Conservation (phyloP, 2,888 invertebrate genomes). For the Erebia aethiops region DNA sequence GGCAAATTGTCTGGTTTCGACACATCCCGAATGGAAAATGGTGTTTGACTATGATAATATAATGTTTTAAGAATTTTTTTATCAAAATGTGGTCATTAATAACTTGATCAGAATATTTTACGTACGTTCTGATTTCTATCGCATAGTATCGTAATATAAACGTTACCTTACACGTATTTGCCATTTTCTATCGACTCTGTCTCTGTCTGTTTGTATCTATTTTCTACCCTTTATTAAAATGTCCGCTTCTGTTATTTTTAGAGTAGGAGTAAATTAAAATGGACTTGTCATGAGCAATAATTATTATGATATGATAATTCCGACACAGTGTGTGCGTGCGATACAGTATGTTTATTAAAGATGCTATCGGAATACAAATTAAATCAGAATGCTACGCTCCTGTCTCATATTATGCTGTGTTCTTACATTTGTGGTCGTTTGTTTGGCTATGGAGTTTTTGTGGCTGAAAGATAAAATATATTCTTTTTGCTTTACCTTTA, state of each 20-base stretch:
- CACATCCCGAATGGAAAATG: too few species aligned
- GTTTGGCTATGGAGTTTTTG: background rate
- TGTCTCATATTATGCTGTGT: constrained; percentile 4
- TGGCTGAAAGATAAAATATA: background rate
- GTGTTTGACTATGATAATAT: too few species aligned
- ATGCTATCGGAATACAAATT: too few species aligned
- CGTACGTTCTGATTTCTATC: background rate
- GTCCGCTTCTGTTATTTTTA: background rate
- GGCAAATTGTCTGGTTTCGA: too few species aligned
- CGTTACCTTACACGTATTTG: background rate
- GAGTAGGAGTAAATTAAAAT: background rate
- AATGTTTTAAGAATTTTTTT: too few species aligned
- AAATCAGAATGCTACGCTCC: background rate
- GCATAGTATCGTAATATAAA: constrained; percentile 9
- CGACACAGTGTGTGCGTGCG: background rate
- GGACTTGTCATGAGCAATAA: too few species aligned
- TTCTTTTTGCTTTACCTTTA: background rate
- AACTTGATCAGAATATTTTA: too few species aligned
- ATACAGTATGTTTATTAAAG: too few species aligned
- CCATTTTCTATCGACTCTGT: background rate
- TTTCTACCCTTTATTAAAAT: constrained; percentile 9
- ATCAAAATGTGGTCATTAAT: too few species aligned
- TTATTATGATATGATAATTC: background rate
- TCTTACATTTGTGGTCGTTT: constrained; percentile 3
- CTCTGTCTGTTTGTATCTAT: background rate